phyloP scores from a whole-genome alignment of 2,888 invertebrate species.

The Periphyllus acericola region DNA sequence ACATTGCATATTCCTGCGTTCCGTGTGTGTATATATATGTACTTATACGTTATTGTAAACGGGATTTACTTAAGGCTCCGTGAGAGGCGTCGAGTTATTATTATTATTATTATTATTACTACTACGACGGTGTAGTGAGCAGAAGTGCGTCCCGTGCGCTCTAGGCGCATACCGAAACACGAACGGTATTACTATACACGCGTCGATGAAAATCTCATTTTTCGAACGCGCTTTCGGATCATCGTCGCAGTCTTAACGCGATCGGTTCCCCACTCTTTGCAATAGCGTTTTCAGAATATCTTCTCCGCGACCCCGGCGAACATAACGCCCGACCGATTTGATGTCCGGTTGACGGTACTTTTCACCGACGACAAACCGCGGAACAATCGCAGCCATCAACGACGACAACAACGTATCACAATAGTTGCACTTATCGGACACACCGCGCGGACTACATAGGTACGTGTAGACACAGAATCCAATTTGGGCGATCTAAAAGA shows the following conservation, averaged over 20 bases:
- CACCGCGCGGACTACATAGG: no score
- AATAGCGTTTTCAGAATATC: not conserved
- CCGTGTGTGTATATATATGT: no score
- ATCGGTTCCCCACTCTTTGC: no score
- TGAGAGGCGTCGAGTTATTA: not conserved
- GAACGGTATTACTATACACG: not conserved
- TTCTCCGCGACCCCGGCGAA: not conserved
- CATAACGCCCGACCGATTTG: not conserved
- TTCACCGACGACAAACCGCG: not conserved
- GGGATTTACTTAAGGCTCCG: not conserved
- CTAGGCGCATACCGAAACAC: not conserved
- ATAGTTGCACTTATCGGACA: no score
- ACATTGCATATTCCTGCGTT: no score
- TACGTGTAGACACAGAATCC: no score
- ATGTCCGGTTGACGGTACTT: not conserved
- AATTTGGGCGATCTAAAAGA: no score
- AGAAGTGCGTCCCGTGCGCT: not conserved
- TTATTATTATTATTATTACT: not conserved
- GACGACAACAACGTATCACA: no score
- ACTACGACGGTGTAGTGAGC: not conserved
- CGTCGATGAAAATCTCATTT: not conserved
- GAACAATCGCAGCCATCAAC: no score
- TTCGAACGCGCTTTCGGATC: not conserved
- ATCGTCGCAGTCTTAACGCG: not conserved
- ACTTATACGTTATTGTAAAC: not conserved